Evolutionary conservation across 2,888 invertebrate species (phyloP), one percentile per base, ranked within the genome.

Genomic region (Nephrotoma appendiculata): DNA sequence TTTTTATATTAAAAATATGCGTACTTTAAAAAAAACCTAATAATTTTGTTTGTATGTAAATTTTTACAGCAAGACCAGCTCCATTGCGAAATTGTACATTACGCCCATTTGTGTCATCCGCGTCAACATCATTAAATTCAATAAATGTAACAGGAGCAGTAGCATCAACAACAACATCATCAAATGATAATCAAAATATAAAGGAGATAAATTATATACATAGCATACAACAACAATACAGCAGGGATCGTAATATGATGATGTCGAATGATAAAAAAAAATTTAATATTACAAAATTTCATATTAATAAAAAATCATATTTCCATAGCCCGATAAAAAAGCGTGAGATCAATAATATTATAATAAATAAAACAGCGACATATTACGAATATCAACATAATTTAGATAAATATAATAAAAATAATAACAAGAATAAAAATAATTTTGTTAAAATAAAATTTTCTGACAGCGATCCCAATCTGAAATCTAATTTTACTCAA

Each of bases 41-140:
- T 31, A 31, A 31, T 31, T 31, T 31, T 31, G 31, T 31, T 31
- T 31, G 31, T 31, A 31, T 31, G 31, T 3, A 31, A 31, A 15
- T 42, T 84, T 84, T 84, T 84, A 42, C 42, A 95, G 96, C 96
- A 42, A 96, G 96, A 89, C 97, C 97, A 41, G 95, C 95, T 87
- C 94, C 97, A 1, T 93, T 97, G 88, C 95, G 95, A 88, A 98
- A 98, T 92, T 98, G 98, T 91, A 97, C 97, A 41, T 93, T 97
- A 83, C 95, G 95, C 89, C 93, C 94, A 84, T 94, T 95, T 86
- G 92, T 90, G 92, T 93, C 89, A 90, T 92, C 31, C 87, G 90
- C 91, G 91, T 91, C 5, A 89, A 89, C 86, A 92, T 93, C 92
- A 88, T 89, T 91, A 89, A 91, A 91, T 89, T 91, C 91, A 89